A percentile compares a stretch with the other conserved stretches of the same genome.
phyloP scores from a whole-genome alignment of 2,888 invertebrate genomes.

The Sesia bembeciformis region DNA sequence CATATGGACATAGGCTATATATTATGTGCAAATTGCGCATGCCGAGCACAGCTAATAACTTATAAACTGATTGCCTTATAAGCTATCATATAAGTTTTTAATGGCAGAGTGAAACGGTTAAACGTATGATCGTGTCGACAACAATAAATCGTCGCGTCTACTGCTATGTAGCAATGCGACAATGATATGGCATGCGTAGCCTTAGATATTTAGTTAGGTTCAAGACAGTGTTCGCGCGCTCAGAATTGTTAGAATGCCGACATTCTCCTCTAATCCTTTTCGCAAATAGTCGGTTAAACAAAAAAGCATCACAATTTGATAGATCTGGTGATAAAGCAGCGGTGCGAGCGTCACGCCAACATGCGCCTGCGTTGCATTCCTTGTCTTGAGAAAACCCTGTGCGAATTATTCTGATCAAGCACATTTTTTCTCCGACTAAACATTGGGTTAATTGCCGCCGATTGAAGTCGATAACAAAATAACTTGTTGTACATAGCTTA shows the following conservation, averaged over 20 bases:
- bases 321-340: conserved; percentile 34
- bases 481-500: conserved; percentile 34
- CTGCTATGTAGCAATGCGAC: not conserved
- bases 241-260: conserved; percentile 19
- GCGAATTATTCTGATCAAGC: conserved; percentile 35
- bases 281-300: conserved; percentile 28
- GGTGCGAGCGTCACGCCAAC: conserved; percentile 30
- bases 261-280: conserved; percentile 32
- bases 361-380: conserved; percentile 29
- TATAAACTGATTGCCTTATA: no score
- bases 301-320: conserved; percentile 43
- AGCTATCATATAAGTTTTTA: no score
- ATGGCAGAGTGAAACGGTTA: no score
- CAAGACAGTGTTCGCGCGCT: conserved; percentile 17
- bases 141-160: not conserved
- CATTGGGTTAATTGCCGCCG: conserved; percentile 37
- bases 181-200: not conserved
- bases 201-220: conserved; percentile 2
- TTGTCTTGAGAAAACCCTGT: conserved; percentile 38
- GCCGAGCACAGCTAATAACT: no score
- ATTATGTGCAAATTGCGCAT: no score
- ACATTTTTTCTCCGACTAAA: conserved; percentile 35
- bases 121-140: not conserved
- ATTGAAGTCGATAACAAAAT: conserved; percentile 39
- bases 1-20: no score